Evolutionary conservation across 2,113 vertebrate genomes (phyloP).

Genomic region (Phylloscopus trochiloides): DNA sequence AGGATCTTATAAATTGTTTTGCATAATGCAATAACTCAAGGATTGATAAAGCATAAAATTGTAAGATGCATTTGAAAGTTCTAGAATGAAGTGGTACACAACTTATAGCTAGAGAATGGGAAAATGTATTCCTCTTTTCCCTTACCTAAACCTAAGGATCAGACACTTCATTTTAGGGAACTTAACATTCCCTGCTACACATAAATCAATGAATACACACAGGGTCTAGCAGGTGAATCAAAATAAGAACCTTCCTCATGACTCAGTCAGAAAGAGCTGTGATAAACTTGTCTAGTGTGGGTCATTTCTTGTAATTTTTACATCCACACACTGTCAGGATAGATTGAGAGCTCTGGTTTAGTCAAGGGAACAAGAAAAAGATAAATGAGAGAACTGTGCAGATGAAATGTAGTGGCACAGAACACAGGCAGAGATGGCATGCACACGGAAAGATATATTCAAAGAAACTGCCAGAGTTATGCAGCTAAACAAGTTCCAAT

Average conservation of each 20-base stretch:
- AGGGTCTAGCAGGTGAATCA: conserved; percentile 13
- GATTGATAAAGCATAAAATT: background rate
- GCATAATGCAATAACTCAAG: background rate
- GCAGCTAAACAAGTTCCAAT: conserved; percentile 16
- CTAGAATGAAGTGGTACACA: background rate
- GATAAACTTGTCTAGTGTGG: conserved; percentile 35
- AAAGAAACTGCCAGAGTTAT: background rate
- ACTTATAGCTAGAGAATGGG: background rate
- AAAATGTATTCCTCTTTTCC: background rate
- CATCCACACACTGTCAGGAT: background rate
- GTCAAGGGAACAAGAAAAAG: background rate
- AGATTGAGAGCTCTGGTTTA: conserved; percentile 27
- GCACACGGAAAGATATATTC: background rate
- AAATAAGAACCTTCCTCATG: conserved; percentile 20
- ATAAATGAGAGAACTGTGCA: background rate
- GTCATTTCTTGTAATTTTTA: conserved; percentile 47
- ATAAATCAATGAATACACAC: conserved; percentile 24
- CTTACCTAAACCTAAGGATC: background rate
- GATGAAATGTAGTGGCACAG: background rate
- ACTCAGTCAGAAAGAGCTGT: conserved; percentile 5
- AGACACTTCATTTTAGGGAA: background rate
- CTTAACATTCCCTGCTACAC: background rate
- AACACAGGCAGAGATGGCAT: background rate
- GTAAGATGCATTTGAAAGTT: background rate
- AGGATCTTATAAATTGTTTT: background rate